These are phyloP conservation scores for Dendrolimus houi DNA, from an alignment of 2,888 invertebrate species.

Conservation along the genomic window DNA sequence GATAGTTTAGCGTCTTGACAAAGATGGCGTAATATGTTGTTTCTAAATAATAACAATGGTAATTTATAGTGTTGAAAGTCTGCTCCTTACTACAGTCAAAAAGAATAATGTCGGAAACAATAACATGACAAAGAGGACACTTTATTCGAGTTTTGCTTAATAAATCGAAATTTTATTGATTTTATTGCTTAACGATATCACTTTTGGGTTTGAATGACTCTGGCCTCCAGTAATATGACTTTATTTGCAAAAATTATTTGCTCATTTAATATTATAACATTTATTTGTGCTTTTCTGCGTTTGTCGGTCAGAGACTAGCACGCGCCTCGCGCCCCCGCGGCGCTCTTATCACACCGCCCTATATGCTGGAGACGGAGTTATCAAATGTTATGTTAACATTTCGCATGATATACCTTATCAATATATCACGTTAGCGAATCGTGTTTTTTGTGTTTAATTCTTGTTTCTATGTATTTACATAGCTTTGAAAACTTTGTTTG, in stretches of 20 bases:
- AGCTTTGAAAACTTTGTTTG: too few species aligned
- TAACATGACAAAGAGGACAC: too few species aligned
- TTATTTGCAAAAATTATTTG: not conserved
- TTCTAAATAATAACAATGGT: too few species aligned
- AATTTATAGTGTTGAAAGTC: too few species aligned
- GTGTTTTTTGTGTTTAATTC: not conserved
- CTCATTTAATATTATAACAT: not conserved
- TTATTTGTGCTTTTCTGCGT: not conserved
- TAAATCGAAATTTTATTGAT: too few species aligned
- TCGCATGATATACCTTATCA: not conserved
- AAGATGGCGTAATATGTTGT: too few species aligned
- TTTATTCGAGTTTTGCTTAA: too few species aligned
- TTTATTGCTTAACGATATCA: too few species aligned
- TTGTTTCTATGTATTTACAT: not conserved
- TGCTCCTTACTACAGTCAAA: too few species aligned
- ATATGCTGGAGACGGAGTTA: constrained; percentile 5
- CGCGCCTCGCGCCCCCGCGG: not conserved
- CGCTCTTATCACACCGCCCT: not conserved
- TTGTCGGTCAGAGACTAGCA: not conserved
- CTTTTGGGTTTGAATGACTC: not conserved
- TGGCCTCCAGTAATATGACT: not conserved
- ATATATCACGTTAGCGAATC: not conserved
- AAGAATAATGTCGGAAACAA: too few species aligned
- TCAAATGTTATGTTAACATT: constrained; percentile 3
- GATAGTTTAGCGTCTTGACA: too few species aligned